phyloP scores from a whole-genome alignment of 2,113 vertebrate species.

The Epinephelus fuscoguttatus region DNA sequence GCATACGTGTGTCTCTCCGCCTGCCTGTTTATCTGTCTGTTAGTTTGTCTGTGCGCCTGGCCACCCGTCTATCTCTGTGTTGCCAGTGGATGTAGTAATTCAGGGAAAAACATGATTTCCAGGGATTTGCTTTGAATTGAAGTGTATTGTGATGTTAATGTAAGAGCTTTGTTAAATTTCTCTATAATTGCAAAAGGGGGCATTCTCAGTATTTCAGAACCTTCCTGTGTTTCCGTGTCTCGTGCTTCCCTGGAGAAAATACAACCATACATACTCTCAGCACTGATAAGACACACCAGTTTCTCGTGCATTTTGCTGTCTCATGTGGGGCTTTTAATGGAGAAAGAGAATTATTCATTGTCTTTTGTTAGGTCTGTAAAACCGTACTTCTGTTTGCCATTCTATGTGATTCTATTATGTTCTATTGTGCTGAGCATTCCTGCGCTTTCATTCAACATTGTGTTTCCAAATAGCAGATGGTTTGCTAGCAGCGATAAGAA shows the following conservation, averaged over 20 bases:
- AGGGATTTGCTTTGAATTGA: constrained; percentile 24
- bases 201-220: constrained; percentile 23
- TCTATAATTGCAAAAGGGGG: constrained; percentile 14
- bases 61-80: constrained; percentile 1
- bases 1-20: not conserved
- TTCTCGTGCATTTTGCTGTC: constrained; percentile 43
- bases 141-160: constrained; percentile 62
- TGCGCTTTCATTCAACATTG: constrained; percentile 52
- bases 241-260: constrained; percentile 53
- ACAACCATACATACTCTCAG: constrained; percentile 53
- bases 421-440: constrained; percentile 58
- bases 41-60: not conserved
- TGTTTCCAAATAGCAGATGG: constrained; percentile 67
- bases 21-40: not conserved
- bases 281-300: constrained; percentile 68
- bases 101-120: constrained; percentile 25
- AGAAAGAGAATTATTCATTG: constrained; percentile 68
- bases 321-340: constrained; percentile 57
- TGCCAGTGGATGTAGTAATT: constrained; percentile 6
- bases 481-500: constrained; percentile 70
- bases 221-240: constrained; percentile 30
- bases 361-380: constrained; percentile 65
- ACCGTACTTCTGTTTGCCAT: constrained; percentile 46
- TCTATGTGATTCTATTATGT: constrained; percentile 60
- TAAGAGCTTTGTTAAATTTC: constrained; percentile 28